Evolutionary conservation across 1,140 invertebrate species (phyloP), one percentile per base, ranked within the genome.

Genomic region (Eriocheir sinensis): DNA sequence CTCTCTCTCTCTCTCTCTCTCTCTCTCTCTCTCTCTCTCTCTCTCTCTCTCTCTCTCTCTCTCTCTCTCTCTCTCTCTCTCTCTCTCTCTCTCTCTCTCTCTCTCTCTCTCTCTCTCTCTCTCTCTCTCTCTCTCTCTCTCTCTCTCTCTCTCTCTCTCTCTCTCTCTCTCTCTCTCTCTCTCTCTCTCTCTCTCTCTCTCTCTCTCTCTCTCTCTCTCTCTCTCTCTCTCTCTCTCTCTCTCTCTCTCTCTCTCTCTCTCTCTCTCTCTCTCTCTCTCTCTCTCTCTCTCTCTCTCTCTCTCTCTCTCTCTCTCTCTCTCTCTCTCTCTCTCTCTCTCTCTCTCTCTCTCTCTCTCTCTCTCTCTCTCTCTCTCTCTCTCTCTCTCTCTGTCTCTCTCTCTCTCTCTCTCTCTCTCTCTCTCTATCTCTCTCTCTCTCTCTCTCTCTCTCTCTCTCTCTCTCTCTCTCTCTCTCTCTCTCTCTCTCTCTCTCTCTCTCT

Each of bases 131-230:
- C 89, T 91, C 34, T 91, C 89, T 91, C 89, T 91, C 89, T 72
- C 89, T 91, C 89, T 72, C 89, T 91, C 89, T 89, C 89, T 91
- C 89, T 91, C 89, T 91, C 89, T 91, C 53, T 91, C n/a, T 53
- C 41, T 41, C 3, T 38, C 15, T 38, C 85, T 3, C 27, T 34
- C 34, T 41, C 15, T 41, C 4, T 41, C 34, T 41, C 86, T 89
- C 86, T 30, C 86, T 30, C 86, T 89, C 30, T 4, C 4, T 27
- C 34, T 0, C 30, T 27, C 17, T 30, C 30, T 81, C 30, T 30
- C 91, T 38, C n/a, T 81, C 36, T 92, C 91, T 30, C 72, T 81
- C 72, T 41, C 38, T 40, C 91, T 41, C 72, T 81, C 72, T 79
- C 91, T 81, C 91, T 81, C 60, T 92, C 38, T 38, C 72, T 81